Conservation (phyloP, 2,113 vertebrate species). For the Gobio gobio region DNA sequence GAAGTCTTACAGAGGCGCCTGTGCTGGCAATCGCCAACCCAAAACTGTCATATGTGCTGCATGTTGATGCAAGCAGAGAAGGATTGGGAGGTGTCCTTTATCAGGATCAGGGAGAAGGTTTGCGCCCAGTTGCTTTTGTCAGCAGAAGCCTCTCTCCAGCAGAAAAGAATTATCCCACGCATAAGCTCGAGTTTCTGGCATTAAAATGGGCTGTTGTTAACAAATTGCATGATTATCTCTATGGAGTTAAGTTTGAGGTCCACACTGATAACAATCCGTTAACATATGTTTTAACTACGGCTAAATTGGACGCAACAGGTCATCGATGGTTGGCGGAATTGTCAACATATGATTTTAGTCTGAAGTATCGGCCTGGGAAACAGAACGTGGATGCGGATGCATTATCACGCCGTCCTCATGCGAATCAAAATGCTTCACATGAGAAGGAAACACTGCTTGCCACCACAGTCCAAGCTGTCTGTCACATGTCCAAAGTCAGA, state of each 20-base stretch:
- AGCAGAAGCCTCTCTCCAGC: not conserved
- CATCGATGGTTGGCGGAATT: too few relatives aligned
- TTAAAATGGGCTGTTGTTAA: too few relatives aligned
- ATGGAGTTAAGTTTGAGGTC: too few relatives aligned
- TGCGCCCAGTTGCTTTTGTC: slow-evolving; percentile 5
- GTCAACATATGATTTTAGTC: too few relatives aligned
- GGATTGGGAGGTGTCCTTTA: slow-evolving; percentile 10
- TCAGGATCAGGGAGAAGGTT: not conserved
- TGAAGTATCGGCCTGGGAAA: not conserved
- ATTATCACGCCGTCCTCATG: not conserved
- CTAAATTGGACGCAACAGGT: too few relatives aligned
- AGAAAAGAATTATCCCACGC: not conserved
- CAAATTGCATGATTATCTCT: too few relatives aligned
- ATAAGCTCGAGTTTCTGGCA: not conserved
- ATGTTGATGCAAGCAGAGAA: not conserved
- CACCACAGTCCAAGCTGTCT: not conserved
- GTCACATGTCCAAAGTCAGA: not conserved
- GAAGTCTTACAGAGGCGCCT: not conserved
- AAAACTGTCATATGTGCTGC: slow-evolving; percentile 2
- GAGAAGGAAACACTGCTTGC: not conserved
- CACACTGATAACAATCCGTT: too few relatives aligned
- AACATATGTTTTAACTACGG: too few relatives aligned
- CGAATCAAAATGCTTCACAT: not conserved
- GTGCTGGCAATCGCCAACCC: slow-evolving; percentile 14
- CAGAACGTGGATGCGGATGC: slow-evolving; percentile 32